Evolutionary conservation across 2,888 invertebrate genomes (phyloP), one percentile per base, ranked within the genome.

Genomic region (Ophion obscuratus): DNA sequence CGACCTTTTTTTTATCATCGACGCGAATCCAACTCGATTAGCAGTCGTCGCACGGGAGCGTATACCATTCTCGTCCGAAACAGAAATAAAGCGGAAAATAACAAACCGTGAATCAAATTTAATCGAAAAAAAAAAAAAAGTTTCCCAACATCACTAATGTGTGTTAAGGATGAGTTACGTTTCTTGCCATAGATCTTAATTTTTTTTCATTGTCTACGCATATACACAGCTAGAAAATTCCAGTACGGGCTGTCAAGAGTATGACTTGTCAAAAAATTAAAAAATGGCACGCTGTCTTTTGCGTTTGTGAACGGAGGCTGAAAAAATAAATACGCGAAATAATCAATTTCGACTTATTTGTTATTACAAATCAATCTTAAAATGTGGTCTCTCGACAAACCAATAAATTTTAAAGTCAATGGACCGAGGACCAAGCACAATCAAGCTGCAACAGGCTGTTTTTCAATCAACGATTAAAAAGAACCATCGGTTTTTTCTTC

Each of bases 11-110:
- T 85, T 83, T 81, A n/a, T n/a, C 7, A 53, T 53, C 27, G 70
- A 64, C 27, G 62, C 80, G 81, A 71, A 86, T 79, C 78, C 85
- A 70, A 81, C 81, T 14, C 53, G 67, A 84, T 89, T 86, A 83
- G 61, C 62, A 87, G 82, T 83, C 86, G 80, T 67, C 64, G 81
- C 80, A 83, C 85, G 85, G 76, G 64, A 87, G 70, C 73, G 79
- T 68, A 66, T 78, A 59, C 53, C 66, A 70, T 31, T 40, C 44
- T 20, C 71, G 44, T 61, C 44, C 67, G 77, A 57, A 57, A 74
- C 64, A 67, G 53, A 80, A 81, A 77, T 40, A 64, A 67, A 74
- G 61, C 59, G 59, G 24, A 20, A 70, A 78, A 82, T 64, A 17
- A 64, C 53, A 53, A 17, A 44, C 2, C 62, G 17, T 44, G 53